These are phyloP conservation scores for Siniperca knerii DNA, from an alignment of 2,113 vertebrate genomes.

Conservation along the genomic window DNA sequence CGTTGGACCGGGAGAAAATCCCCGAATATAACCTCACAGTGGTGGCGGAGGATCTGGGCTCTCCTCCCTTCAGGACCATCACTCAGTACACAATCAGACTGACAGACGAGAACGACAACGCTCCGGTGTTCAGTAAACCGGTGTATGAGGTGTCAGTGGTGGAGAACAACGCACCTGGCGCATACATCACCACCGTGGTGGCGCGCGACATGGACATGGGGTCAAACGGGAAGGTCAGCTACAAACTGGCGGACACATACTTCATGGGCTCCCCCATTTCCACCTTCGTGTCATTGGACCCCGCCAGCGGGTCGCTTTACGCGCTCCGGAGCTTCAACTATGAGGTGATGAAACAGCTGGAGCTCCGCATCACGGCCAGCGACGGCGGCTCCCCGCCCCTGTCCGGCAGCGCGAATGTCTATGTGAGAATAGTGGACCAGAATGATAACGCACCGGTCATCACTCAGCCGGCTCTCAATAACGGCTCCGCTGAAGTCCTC, in stretches of 20 bases:
- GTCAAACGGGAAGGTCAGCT: conserved; percentile 91
- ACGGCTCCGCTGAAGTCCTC: conserved; percentile 88
- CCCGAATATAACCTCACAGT: conserved; percentile 95
- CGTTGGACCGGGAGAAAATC: conserved; percentile 91
- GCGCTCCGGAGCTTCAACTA: conserved; percentile 95
- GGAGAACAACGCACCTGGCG: conserved; percentile 93
- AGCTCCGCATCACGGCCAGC: conserved; percentile 91
- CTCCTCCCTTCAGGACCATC: conserved; percentile 89
- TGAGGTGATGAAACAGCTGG: conserved; percentile 91
- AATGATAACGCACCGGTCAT: conserved; percentile 94
- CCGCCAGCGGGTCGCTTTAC: conserved; percentile 93
- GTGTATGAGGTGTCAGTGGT: conserved; percentile 89
- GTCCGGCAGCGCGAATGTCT: conserved; percentile 88
- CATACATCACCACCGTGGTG: conserved; percentile 90
- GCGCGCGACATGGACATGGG: conserved; percentile 91
- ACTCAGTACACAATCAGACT: conserved; percentile 91
- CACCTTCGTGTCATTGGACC: conserved; percentile 93
- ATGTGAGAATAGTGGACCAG: conserved; percentile 92
- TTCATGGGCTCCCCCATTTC: conserved; percentile 90
- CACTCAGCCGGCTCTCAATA: conserved; percentile 88
- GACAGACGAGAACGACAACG: conserved; percentile 94
- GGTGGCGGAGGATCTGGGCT: conserved; percentile 94
- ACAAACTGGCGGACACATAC: conserved; percentile 89
- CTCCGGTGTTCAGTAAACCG: conserved; percentile 88
- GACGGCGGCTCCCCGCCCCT: conserved; percentile 92